Base-by-base conservation (phyloP, 2,113 vertebrate species). In the Electrona antarctica region DNA sequence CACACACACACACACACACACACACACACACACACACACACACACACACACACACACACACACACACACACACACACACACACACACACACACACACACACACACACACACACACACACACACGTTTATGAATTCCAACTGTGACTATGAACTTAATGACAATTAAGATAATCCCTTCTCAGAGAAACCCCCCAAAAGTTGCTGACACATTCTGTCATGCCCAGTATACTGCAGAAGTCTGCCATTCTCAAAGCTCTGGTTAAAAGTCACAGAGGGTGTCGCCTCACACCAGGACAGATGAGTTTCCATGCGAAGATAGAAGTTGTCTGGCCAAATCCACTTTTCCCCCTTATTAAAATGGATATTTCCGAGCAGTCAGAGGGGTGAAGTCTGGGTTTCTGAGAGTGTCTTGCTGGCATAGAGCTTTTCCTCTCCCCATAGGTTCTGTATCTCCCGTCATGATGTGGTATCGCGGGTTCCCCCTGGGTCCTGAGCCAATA, bases 351-450 rank as follows among this genome's bases (percentile, higher is more conserved):
- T 91, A 92, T 93, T 92, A 92, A 92, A 91, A 90, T 68, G 77
- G 89, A 92, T 93, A 92, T 93, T 93, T 92, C 92, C 85, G 83
- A 90, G 85, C 89, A 91, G 90, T 93, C 86, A 88, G 88, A 84
- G 85, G 33, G 89, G 89, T 90, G 80, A 92, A 85, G 92, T 93
- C 91, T 93, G 84, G 90, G 86, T 90, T 92, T 91, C 81, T 60
- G 68, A 72, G 81, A 88, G 84, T 73, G 58, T 90, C 85, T 88
- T 73, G 73, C 88, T 90, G 88, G 90, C 87, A 89, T 81, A 76
- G 87, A 61, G 59, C 84, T 89, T 21, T 21, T 87, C 86, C 84
- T 86, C 86, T 86, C 76, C 71, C 85, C 65, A 78, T 84, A 86
- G 76, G 82, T 85, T 82, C 79, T 74, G 21, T 81, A 86, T 87